These are phyloP conservation scores for Helicolenus hilgendorfi DNA, from an alignment of 2,797 vertebrate species.

Conservation along the genomic window DNA sequence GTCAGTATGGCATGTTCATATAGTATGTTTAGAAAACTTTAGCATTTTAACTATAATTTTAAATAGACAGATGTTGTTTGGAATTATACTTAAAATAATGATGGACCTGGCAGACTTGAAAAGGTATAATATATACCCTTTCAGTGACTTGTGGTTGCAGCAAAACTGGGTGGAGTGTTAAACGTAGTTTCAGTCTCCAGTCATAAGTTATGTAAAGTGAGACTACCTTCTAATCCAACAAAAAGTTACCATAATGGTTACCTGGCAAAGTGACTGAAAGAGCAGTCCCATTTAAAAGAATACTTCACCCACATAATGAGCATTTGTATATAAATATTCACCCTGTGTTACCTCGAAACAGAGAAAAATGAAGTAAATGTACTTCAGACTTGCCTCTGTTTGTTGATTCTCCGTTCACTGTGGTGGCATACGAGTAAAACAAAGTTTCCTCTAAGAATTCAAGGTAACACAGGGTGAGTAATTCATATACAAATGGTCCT, in stretches of 20 bases:
- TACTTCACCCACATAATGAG: background rate
- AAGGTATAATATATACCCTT: background rate
- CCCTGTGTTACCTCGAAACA: background rate
- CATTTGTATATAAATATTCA: background rate
- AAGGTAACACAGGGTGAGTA: background rate
- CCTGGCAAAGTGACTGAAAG: background rate
- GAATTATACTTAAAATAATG: background rate
- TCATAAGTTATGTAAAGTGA: background rate
- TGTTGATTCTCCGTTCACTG: background rate
- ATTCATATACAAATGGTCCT: background rate
- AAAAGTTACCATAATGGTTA: background rate
- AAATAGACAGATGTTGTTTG: background rate
- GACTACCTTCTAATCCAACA: background rate
- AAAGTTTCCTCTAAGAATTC: background rate
- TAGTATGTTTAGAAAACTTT: too few relatives aligned
- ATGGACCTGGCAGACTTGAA: background rate
- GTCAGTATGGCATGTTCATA: accelerated
- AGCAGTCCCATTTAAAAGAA: background rate
- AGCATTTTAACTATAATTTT: background rate
- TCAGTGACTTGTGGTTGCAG: background rate
- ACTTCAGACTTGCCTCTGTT: background rate
- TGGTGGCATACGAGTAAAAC: background rate
- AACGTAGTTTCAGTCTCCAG: background rate
- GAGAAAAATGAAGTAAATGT: accelerated
- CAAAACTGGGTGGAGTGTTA: background rate